Evolutionary conservation across 2,797 vertebrate genomes (phyloP), one percentile per base, ranked within the genome.

Genomic region (Enteromius mattozi): DNA sequence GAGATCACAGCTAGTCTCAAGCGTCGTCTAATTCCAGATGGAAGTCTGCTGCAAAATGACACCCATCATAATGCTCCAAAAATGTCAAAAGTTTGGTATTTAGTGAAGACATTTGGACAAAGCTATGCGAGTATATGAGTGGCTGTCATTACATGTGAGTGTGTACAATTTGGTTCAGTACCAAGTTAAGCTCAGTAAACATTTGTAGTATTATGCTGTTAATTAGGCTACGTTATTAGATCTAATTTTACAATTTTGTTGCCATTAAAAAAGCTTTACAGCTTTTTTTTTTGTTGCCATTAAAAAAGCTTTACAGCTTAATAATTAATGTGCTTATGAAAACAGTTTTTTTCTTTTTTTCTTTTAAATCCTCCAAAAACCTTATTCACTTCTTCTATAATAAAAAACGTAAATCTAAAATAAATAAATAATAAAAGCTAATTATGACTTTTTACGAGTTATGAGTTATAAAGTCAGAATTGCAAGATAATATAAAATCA

Each of bases 11-110:
- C 47, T 54, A 16, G 2, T 42, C 66, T 56, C 10, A 8, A 81
- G 69, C 3, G 1, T 47, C 19, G 54, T 78, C 54, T 59, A 14
- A 10, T 61, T 78, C 54, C 56, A 78, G 54, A 78, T 61, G 37
- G 56, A 61, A 19, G 4, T 40, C 2, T 81, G 13, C 51, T 9
- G 37, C 24, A 47, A 72, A 81, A 81, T 81, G 12, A 72, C 40
- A 71, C 54, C 80, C 37, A 61, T 71, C 24, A 71, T 40, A 16
- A 81, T 72, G 69, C 68, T 61, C 69, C 37, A 81, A 71, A 72
- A 72, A 72, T 71, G 24, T 56, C 51, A 71, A 61, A 71, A 45
- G 37, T 72, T 72, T 47, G 12, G 4, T 61, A 47, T 61, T 72
- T 45, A 61, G 8, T 61, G 13, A 61, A 45, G 54, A 81, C 69